phyloP scores from a whole-genome alignment of 53 echinoderm and acorn worm genomes.

The Patiria pectinifera region DNA sequence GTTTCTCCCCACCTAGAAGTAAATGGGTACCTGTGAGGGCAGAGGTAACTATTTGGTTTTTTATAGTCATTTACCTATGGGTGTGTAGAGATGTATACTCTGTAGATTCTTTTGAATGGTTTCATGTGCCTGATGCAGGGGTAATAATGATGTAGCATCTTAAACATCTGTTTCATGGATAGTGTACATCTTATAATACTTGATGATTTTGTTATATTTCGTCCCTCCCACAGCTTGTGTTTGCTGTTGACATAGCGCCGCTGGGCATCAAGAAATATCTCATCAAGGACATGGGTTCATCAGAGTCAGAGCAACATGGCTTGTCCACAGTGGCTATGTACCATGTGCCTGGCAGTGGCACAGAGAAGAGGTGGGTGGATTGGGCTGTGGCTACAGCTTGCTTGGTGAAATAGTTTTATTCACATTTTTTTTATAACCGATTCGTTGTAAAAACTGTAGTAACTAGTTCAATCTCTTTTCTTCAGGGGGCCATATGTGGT shows the following conservation, averaged over 20 bases:
- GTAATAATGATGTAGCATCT: no score
- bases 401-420: background rate
- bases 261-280: slow-evolving; percentile 89
- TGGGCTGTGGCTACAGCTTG: background rate
- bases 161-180: no score
- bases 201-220: slow-evolving; percentile 12
- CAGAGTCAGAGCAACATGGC: slow-evolving; percentile 71
- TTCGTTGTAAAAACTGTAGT: no score
- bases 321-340: slow-evolving; percentile 76
- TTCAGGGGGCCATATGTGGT: slow-evolving; percentile 51
- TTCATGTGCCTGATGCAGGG: no score
- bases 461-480: background rate
- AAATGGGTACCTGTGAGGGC: no score
- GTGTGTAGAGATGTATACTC: no score
- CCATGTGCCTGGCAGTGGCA: slow-evolving; percentile 69
- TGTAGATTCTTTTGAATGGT: no score
- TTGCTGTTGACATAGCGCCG: slow-evolving; percentile 85
- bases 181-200: no score
- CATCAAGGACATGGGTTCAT: slow-evolving; percentile 76
- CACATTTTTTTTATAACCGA: no score
- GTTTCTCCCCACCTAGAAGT: no score
- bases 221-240: slow-evolving; percentile 73
- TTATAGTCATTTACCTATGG: no score
- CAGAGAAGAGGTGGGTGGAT: slow-evolving; percentile 64
- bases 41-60: no score